Base-by-base conservation (phyloP, 2,113 vertebrate genomes). In the Peromyscus polionotus region DNA sequence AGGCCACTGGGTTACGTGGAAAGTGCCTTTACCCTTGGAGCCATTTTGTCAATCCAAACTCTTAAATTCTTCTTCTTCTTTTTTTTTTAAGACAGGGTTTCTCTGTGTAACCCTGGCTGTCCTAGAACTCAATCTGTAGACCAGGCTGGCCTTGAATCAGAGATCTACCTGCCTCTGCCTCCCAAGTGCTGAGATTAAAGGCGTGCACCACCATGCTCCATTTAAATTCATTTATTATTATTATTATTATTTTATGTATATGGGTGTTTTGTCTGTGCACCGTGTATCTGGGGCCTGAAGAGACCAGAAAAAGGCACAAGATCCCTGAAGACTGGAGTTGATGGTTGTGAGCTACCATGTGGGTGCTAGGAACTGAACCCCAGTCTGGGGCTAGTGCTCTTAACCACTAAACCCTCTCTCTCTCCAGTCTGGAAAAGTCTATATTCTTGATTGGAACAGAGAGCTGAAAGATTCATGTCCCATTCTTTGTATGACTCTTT, bases 401-500 rank as follows among this genome's bases (percentile, higher is more conserved):
- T 73, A 57, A 65, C 10, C 42, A 67, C 67, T 54, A 14, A 57
- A 24, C 33, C 33, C 11, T 51, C 81, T 63, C 11, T n/a, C 81
- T 63, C 54, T 42, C 36, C 24, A 63, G 57, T 63, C n/a, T n/a
- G 14, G 13, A 26, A 57, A 90, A 61, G 26, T 61, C 36, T 12
- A 59, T 83, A 68, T 42, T 97, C 75, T 90, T 93, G 17, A 80
- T 84, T 36, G 51, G 65, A 95, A 7, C 51, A 92, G 36, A 92
- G 54, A 94, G 51, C 67, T 80, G 51, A 95, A 61, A 91, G 24
- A n/a, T 57, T 84, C 76, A 70, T 67, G 31, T 33, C 45, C 72
- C 42, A 57, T 19, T 95, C 61, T 75, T 96, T 95, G 89, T 84
- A 83, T 88, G 81, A 75, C 83, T 86, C 81, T 88, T 96, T 95